These are phyloP conservation scores for Manis javanica DNA, from an alignment of 2,797 vertebrate genomes.

Conservation along the genomic window DNA sequence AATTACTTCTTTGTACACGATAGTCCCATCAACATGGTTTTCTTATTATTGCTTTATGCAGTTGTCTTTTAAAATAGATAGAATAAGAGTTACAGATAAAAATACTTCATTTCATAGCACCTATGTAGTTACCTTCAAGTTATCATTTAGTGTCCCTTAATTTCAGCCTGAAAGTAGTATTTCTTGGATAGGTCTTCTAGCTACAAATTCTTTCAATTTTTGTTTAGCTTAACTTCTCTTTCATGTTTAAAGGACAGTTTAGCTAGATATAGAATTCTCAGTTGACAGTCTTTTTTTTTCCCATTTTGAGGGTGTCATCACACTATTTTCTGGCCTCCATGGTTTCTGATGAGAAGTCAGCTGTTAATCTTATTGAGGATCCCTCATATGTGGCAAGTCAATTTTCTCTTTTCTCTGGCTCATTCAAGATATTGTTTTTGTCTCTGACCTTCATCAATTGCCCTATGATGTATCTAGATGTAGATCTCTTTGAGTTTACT, in stretches of 20 bases:
- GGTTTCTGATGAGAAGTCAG: conserved; percentile 25
- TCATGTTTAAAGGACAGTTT: background rate
- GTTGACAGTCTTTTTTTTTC: background rate
- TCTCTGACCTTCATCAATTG: conserved; percentile 19
- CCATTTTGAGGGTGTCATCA: conserved; percentile 15
- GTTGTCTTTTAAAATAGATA: conserved; percentile 46
- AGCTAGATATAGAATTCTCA: conserved; percentile 27
- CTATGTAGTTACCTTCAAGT: conserved; percentile 20
- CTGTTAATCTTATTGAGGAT: conserved; percentile 4
- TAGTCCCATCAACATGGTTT: background rate
- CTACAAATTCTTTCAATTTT: background rate
- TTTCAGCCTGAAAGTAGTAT: conserved; percentile 23
- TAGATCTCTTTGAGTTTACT: background rate
- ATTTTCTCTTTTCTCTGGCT: conserved; percentile 46
- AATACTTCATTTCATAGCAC: conserved; percentile 24
- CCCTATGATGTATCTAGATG: background rate
- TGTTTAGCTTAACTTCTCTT: background rate
- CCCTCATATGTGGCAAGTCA: background rate
- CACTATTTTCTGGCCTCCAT: background rate
- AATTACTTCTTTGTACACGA: conserved; percentile 16
- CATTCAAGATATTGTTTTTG: conserved; percentile 45
- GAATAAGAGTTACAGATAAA: conserved; percentile 4
- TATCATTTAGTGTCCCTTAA: conserved; percentile 27
- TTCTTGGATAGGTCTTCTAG: conserved; percentile 4
- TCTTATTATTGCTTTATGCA: conserved; percentile 29